Evolutionary conservation across 2,113 vertebrate genomes (phyloP), one percentile per base, ranked within the genome.

Genomic region (Coreoperca whiteheadi): DNA sequence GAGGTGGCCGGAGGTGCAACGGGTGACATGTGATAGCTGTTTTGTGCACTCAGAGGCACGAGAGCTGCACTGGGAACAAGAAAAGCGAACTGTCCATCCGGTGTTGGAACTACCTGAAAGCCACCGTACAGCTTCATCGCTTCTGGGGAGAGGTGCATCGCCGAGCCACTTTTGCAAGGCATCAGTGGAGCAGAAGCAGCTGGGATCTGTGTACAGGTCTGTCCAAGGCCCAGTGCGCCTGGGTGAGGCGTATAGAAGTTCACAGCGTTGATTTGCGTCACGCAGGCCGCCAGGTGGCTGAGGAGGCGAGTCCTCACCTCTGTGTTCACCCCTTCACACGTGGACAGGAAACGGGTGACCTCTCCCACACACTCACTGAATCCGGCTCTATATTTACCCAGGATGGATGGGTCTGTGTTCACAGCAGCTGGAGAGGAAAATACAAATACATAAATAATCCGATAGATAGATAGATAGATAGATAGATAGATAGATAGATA

Each of bases 341-440:
- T 97, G 88, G 98, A 99, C 82, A 99, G 96, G 94, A 99, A 99
- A 57, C 97, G 97, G 0, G 97, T 99, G 90, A 99, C 98, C 84
- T 99, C 98, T 0, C 96, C 97, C 81, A 98, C 96, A 88, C 98
- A 99, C 92, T 98, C 98, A 2, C 96, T 97, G 96, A 99, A 99
- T 46, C 98, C 98, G 0, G 97, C 97, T 20, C 98, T 93, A 96
- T 99, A 99, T 90, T 98, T 98, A 77, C 96, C 96, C 93, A 98
- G 88, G 54, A 98, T 93, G 0, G 96, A 96, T 0, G 97, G 97
- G 87, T 98, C 97, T 15, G 96, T 94, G 93, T 94, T 97, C 7
- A 97, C 93, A 0, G 96, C 96, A 0, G 96, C 97, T 99, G 94
- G 1, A 56, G 64, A 80, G 14, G 23, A 81, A 73, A 82, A 64